Evolutionary conservation across 2,113 vertebrate genomes (phyloP).

Genomic region (Chamaea fasciata): DNA sequence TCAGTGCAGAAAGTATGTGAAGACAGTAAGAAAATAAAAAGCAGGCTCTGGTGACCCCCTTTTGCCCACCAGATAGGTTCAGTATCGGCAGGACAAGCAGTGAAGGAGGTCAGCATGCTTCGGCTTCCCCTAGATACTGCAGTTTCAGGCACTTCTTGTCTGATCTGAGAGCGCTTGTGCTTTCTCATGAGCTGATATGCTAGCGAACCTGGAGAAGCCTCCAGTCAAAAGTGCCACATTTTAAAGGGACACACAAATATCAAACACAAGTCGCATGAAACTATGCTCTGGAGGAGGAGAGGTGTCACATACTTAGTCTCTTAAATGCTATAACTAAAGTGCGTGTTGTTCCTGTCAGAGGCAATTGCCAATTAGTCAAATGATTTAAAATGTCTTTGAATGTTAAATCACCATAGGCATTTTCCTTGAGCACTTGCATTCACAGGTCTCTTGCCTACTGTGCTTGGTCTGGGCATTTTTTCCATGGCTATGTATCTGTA

Average conservation of each 20-base stretch:
- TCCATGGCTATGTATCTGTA: background rate
- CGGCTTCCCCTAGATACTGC: background rate
- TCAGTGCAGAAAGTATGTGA: background rate
- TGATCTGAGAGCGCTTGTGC: background rate
- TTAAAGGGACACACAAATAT: background rate
- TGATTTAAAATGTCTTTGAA: background rate
- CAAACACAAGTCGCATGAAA: background rate
- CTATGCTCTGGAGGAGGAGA: background rate
- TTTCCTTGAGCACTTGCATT: background rate
- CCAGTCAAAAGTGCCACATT: background rate
- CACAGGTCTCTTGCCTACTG: background rate
- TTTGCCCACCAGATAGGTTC: background rate
- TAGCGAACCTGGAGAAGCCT: background rate
- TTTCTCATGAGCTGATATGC: background rate
- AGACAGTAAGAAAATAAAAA: background rate
- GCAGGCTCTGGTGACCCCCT: background rate
- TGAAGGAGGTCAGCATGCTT: background rate
- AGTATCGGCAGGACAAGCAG: background rate
- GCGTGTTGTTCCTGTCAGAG: background rate
- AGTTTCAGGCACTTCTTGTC: background rate
- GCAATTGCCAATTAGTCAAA: slow-evolving; percentile 18
- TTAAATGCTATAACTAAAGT: background rate
- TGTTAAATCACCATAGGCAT: background rate
- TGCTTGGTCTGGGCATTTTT: background rate
- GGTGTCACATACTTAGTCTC: background rate